These are phyloP conservation scores for Drosophila sordidula DNA, from an alignment of 2,888 invertebrate species.

Conservation along the genomic window DNA sequence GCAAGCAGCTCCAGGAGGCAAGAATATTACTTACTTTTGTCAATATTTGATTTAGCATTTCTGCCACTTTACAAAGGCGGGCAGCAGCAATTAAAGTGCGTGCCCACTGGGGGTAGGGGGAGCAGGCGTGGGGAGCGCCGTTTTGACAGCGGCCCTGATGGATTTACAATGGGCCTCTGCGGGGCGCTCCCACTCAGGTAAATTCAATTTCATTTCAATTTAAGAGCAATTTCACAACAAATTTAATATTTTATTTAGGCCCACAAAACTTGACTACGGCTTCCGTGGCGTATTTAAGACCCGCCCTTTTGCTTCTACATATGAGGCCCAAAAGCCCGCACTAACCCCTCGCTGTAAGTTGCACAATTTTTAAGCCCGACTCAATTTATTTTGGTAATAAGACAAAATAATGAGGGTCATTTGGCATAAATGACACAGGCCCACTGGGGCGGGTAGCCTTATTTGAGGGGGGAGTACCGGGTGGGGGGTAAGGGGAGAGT, in stretches of 20 bases:
- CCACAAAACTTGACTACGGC: constrained; percentile 7
- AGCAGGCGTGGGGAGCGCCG: constrained; percentile 3
- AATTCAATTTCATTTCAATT: constrained; percentile 76
- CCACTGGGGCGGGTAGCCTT: background rate
- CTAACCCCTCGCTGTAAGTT: background rate
- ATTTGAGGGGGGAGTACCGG: constrained; percentile 1
- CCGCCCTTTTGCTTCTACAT: constrained; percentile 21
- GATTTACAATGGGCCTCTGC: constrained; percentile 50
- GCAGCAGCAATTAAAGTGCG: constrained; percentile 67
- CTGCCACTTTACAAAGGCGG: constrained; percentile 63
- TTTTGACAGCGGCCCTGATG: constrained; percentile 64
- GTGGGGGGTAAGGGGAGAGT: constrained; percentile 21
- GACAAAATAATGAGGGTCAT: constrained; percentile 79
- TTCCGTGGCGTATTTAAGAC: no score
- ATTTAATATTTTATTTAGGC: constrained; percentile 64
- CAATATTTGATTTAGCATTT: constrained; percentile 79
- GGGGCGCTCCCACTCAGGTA: constrained; percentile 52
- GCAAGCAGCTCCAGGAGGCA: constrained; percentile 12
- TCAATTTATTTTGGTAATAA: constrained; percentile 81
- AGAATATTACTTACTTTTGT: constrained; percentile 72
- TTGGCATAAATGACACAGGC: constrained; percentile 75
- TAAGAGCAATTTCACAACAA: constrained; percentile 50
- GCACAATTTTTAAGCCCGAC: constrained; percentile 71
- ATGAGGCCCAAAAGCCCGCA: constrained; percentile 23
- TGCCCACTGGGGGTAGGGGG: background rate